phyloP scores from a whole-genome alignment of 2,888 invertebrate species.

The Ichneumon xanthorius region DNA sequence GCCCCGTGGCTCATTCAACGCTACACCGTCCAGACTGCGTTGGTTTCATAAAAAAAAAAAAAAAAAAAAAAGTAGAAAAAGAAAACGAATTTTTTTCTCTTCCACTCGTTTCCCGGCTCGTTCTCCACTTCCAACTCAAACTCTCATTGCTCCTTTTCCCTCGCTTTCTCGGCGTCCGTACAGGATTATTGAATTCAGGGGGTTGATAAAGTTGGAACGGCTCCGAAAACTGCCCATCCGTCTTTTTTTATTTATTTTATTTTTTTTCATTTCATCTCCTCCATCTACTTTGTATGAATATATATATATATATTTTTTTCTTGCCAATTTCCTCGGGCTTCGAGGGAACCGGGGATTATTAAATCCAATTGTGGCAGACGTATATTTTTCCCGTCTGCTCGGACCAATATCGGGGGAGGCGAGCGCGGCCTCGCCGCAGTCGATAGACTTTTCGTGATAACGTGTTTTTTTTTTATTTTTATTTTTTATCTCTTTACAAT shows the following conservation, averaged over 20 bases:
- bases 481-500: conserved; percentile 36
- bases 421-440: no score
- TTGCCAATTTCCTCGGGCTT: conserved; percentile 60
- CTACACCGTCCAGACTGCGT: conserved; percentile 41
- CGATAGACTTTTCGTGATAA: neutral
- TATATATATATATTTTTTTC: conserved; percentile 21
- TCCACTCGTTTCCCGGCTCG: conserved; percentile 16
- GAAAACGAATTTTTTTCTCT: conserved; percentile 26
- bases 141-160: conserved; percentile 25
- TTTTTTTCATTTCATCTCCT: conserved; percentile 34
- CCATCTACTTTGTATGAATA: conserved; percentile 28
- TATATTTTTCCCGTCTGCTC: conserved; percentile 44
- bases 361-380: conserved; percentile 66
- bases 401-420: conserved; percentile 8
- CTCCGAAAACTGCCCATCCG: conserved; percentile 29
- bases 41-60: conserved; percentile 25
- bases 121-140: conserved; percentile 42
- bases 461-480: conserved; percentile 32
- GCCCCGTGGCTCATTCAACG: conserved; percentile 47
- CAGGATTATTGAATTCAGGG: conserved; percentile 61
- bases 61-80: conserved; percentile 5
- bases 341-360: conserved; percentile 53
- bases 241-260: conserved; percentile 24
- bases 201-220: conserved; percentile 51
- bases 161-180: conserved; percentile 20